phyloP scores from a whole-genome alignment of 2,888 invertebrate species.

The Leucophenga maculata region DNA sequence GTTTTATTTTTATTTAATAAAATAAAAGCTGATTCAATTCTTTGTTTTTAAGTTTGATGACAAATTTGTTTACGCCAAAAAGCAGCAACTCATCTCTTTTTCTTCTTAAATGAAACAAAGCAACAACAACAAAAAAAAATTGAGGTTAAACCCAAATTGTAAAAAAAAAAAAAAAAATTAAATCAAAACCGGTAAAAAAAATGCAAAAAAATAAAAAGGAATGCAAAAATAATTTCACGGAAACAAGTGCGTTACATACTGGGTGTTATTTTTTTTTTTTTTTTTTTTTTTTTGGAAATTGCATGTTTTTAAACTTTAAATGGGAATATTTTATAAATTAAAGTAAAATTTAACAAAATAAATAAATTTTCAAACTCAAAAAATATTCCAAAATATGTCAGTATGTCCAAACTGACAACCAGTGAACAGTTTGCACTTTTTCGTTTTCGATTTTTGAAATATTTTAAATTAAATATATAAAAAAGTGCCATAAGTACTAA shows the following conservation, averaged over 20 bases:
- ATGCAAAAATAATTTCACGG: slow-evolving; percentile 6
- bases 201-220: background rate
- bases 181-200: background rate
- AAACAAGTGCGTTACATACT: slow-evolving; percentile 21
- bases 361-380: too few relatives aligned
- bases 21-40: too few relatives aligned
- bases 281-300: background rate
- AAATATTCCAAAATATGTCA: too few relatives aligned
- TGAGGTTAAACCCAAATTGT: background rate
- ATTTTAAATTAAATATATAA: too few relatives aligned
- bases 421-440: too few relatives aligned
- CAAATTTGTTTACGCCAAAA: slow-evolving; percentile 22
- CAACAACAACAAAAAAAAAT: background rate
- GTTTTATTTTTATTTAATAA: background rate
- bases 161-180: background rate
- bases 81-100: background rate
- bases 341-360: too few relatives aligned
- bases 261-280: background rate
- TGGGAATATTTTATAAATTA: too few relatives aligned
- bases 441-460: too few relatives aligned
- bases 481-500: too few relatives aligned
- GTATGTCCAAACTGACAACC: too few relatives aligned
- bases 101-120: background rate
- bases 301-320: too few relatives aligned
- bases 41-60: background rate